Conservation (phyloP, 2,888 invertebrate species). For the Volucella bombylans region DNA sequence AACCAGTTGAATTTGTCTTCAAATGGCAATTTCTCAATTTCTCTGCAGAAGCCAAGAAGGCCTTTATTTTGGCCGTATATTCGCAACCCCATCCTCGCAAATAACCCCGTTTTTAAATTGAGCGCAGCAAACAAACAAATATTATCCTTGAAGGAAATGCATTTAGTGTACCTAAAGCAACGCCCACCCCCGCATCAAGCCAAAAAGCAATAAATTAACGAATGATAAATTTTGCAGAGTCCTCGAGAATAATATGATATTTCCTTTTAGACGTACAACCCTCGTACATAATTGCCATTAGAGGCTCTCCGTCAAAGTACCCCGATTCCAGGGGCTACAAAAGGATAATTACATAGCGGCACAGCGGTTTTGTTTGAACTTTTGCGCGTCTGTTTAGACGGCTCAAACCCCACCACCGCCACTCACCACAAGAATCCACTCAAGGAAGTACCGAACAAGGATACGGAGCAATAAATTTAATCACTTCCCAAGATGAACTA, state of each 20-base stretch:
- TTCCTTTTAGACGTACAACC: constrained; percentile 17
- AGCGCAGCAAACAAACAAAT: no score
- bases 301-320: constrained; percentile 12
- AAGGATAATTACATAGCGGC: constrained; percentile 51
- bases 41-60: no score
- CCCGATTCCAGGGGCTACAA: constrained; percentile 34
- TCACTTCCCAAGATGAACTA: constrained; percentile 66
- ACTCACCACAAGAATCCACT: background rate
- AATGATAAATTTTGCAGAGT: constrained; percentile 57
- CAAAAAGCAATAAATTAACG: constrained; percentile 62
- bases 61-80: no score
- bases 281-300: constrained; percentile 48
- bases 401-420: background rate
- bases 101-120: no score
- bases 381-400: constrained; percentile 49
- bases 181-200: background rate
- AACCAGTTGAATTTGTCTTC: no score
- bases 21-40: no score
- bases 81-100: no score
- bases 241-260: constrained; percentile 39
- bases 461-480: constrained; percentile 68
- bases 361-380: constrained; percentile 48
- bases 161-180: background rate
- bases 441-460: constrained; percentile 30
- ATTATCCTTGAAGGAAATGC: constrained; percentile 18